phyloP scores from a whole-genome alignment of 2,888 invertebrate genomes.

The Anoplius nigerrimus region DNA sequence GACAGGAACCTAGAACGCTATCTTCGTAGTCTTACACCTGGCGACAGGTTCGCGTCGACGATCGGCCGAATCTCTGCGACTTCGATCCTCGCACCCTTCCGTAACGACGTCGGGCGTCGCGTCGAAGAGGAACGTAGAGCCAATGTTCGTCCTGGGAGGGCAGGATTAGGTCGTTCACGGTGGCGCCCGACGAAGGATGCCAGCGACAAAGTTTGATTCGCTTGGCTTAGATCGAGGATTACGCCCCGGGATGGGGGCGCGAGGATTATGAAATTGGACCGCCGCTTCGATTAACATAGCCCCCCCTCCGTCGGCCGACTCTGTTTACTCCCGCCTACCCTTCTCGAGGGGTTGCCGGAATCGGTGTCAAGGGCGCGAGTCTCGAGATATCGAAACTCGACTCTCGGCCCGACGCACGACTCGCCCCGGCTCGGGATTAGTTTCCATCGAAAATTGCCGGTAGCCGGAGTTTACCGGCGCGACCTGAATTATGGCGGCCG shows the following conservation, averaged over 20 bases:
- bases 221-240: constrained; percentile 13
- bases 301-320: not conserved
- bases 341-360: not conserved
- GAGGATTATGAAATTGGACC: constrained; percentile 19
- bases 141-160: not conserved
- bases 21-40: too few relatives aligned
- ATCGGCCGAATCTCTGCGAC: too few relatives aligned
- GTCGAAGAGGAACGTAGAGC: too few relatives aligned
- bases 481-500: too few relatives aligned
- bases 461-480: too few relatives aligned
- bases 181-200: not conserved
- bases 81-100: too few relatives aligned
- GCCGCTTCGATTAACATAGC: constrained; percentile 12
- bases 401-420: too few relatives aligned
- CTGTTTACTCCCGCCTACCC: not conserved
- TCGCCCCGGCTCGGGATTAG: too few relatives aligned
- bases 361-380: not conserved
- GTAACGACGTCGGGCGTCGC: too few relatives aligned
- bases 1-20: too few relatives aligned
- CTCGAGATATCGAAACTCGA: not conserved
- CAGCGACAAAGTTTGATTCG: constrained; percentile 19
- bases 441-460: too few relatives aligned
- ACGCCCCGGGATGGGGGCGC: not conserved
- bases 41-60: too few relatives aligned
- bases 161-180: constrained; percentile 9